Evolutionary conservation across 2,888 invertebrate genomes (phyloP), one percentile per base, ranked within the genome.

Genomic region (Allophyes oxyacanthae): DNA sequence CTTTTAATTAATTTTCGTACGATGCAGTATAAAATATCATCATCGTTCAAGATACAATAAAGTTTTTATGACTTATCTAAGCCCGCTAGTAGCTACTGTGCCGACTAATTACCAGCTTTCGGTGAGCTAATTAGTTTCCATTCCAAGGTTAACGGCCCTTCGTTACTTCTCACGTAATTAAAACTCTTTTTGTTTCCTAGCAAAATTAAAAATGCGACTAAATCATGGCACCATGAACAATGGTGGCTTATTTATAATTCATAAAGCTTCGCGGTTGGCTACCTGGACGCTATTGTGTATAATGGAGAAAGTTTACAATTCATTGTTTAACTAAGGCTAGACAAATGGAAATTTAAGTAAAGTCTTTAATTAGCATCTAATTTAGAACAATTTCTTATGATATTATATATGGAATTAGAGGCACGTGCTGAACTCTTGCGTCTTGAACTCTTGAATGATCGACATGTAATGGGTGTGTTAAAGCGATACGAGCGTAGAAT

Each of bases 171-270:
- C 66, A 66, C 59, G 57, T 76, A 77, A 78, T 82, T 75, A 75
- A 66, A 77, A 73, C 67, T 70, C 63, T 76, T 79, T 64, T 81
- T 75, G 69, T 80, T 80, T 75, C 71, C 69, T 80, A 83, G 81
- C 81, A 75, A 82, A 83, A 82, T 78, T 78, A 77, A 72, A 79
- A 73, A 78, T 70, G 66, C 76, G 64, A 78, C 69, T 73, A 84
- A 84, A 85, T 85, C 83, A 75, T 79, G 75, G 75, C 61, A 75
- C 56, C 75, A 70, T 67, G 72, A 77, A 75, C 75, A 71, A 71
- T 77, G 68, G 63, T 71, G 74, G 56, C 61, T 75, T 72, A 82
- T 86, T 84, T 83, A 81, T 82, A 82, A 85, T 87, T 86, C 83
- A 84, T 84, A 74, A 64, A 72, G 63, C 66, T 75, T 83, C 75